Base-by-base conservation (phyloP, 2,113 vertebrate genomes). In the Poecile atricapillus region DNA sequence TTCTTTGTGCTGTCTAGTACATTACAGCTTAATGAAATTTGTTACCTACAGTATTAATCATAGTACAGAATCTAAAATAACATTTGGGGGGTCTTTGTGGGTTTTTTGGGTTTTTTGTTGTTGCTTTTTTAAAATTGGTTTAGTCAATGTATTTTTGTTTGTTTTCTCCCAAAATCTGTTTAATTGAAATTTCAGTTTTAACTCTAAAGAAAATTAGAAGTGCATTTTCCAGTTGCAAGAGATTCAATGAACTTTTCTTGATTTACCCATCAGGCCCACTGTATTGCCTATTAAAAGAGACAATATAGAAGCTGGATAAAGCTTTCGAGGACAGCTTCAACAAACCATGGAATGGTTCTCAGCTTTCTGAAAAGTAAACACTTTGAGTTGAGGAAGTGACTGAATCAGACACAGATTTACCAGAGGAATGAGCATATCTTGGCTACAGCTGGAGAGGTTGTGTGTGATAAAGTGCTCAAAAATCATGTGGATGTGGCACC, bases 401-500 rank as follows among this genome's bases (percentile, higher is more conserved):
- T 68, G 83, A 90, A 65, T 24, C 46, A 49, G 52, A 21, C 58
- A 58, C 7, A 50, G 68, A 43, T 75, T 81, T 70, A 33, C 18
- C 23, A 75, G 73, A 70, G 7, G 13, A 1, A 4, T 30, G 14
- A 47, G 10, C 17, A 11, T 76, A 24, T 28, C 30, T 76, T 65
- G 33, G 11, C 58, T 76, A 11, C 1, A 33, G 46, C 28, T 89
- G 35, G 27, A 77, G 68, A 58, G 14, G 9, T 9, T 44, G 25
- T 70, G 21, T 0, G 0, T 12, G 39, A 77, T 39, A 27, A 25
- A 65, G 33, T 30, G n/a, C 5, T 75, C 28, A 44, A 68, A 67
- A 65, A 46, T 52, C 0, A 0, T 25, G 24, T 60, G 53, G n/a
- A 14, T 68, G 46, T 60, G 46, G 16, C 16, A n/a, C n/a, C 5